These are phyloP conservation scores for Triops cancriformis DNA, from an alignment of 1,140 invertebrate genomes.

Conservation along the genomic window DNA sequence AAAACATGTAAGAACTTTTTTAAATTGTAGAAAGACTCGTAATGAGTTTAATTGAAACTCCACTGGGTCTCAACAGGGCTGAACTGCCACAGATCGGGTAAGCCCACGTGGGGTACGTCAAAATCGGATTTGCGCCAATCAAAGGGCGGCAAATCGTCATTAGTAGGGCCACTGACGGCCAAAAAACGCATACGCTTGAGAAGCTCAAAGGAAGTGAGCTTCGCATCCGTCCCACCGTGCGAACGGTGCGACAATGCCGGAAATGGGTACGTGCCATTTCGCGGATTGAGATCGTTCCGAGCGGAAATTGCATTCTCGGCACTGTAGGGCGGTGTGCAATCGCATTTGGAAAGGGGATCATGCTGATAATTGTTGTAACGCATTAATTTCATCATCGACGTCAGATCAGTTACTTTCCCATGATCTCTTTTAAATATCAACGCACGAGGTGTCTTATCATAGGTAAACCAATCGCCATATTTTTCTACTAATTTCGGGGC, in stretches of 20 bases:
- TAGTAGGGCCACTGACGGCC: constrained; percentile 50
- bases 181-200: constrained; percentile 46
- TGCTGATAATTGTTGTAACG: constrained; percentile 63
- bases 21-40: not conserved
- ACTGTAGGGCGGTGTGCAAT: constrained; percentile 61
- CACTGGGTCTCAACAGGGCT: constrained; percentile 45
- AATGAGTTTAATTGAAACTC: constrained; percentile 31
- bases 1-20: not conserved
- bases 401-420: constrained; percentile 45
- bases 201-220: constrained; percentile 41
- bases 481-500: constrained; percentile 46
- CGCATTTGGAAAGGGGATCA: constrained; percentile 58
- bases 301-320: constrained; percentile 63
- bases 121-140: constrained; percentile 61
- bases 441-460: constrained; percentile 54
- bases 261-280: constrained; percentile 54
- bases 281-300: constrained; percentile 58
- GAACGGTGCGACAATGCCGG: constrained; percentile 45
- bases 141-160: constrained; percentile 53
- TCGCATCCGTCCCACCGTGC: constrained; percentile 54
- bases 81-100: constrained; percentile 67
- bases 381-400: constrained; percentile 53
- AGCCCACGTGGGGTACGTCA: constrained; percentile 57
- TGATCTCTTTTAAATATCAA: constrained; percentile 55
- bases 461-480: constrained; percentile 63